Conservation (phyloP, 2,797 vertebrate species). For the Anguilla obscura region DNA sequence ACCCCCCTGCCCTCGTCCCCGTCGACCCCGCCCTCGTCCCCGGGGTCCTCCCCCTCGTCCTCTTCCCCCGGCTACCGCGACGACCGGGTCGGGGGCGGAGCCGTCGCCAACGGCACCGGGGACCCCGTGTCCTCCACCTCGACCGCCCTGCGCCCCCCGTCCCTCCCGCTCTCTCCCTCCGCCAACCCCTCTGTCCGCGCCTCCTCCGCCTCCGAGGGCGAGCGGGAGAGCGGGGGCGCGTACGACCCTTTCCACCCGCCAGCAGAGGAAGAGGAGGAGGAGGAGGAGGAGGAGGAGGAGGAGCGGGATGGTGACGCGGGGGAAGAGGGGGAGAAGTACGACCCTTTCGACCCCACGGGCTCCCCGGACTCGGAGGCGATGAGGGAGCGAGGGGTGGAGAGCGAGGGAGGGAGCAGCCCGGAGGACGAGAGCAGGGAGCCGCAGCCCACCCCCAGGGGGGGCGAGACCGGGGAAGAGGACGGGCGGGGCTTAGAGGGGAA, state of each 20-base stretch:
- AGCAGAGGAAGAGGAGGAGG: conserved; percentile 70
- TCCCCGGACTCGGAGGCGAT: conserved; percentile 76
- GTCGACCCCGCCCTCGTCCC: conserved; percentile 60
- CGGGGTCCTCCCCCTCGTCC: conserved; percentile 64
- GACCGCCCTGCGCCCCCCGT: conserved; percentile 49
- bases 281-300: conserved; percentile 59
- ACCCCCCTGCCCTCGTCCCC: conserved; percentile 63
- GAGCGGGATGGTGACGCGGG: conserved; percentile 64
- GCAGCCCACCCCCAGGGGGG: neutral
- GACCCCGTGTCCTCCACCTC: conserved; percentile 70
- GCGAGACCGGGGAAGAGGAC: conserved; percentile 38
- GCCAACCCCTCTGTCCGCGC: conserved; percentile 43
- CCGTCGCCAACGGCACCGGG: conserved; percentile 51
- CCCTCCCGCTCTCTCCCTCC: conserved; percentile 37
- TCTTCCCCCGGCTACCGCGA: conserved; percentile 60
- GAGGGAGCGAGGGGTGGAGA: conserved; percentile 33
- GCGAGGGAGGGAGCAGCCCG: conserved; percentile 29
- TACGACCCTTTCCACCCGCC: conserved; percentile 85
- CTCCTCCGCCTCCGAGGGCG: conserved; percentile 40
- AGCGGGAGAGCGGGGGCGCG: conserved; percentile 64
- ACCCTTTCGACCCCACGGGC: conserved; percentile 93
- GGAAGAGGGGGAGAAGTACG: conserved; percentile 86
- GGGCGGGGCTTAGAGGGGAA: conserved; percentile 45
- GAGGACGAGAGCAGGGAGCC: conserved; percentile 21
- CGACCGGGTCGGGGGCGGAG: conserved; percentile 43